Evolutionary conservation across 2,797 vertebrate species (phyloP).

Genomic region (Myiotriccus ornatus): DNA sequence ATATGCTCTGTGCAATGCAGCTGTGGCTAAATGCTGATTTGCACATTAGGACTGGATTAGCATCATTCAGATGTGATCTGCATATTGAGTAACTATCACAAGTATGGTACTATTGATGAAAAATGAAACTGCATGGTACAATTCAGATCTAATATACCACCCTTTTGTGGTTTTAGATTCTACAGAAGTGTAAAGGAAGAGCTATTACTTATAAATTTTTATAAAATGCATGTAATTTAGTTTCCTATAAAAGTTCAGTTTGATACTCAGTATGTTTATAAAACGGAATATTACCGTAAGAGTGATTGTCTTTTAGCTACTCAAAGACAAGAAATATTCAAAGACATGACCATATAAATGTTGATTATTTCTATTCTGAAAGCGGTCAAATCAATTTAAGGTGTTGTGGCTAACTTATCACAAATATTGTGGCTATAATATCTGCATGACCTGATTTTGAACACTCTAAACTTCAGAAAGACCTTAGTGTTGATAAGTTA

Average conservation of each 20-base stretch:
- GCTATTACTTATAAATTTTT: neutral
- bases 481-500: neutral
- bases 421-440: neutral
- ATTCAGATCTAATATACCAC: neutral
- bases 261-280: neutral
- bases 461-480: neutral
- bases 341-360: neutral
- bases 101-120: neutral
- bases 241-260: neutral
- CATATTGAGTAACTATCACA: neutral
- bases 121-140: neutral
- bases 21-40: constrained; percentile 46
- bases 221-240: neutral
- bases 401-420: neutral
- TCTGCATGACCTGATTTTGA: neutral
- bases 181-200: neutral
- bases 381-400: constrained; percentile 3
- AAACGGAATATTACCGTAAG: neutral
- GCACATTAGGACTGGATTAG: constrained; percentile 34
- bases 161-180: neutral
- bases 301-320: neutral
- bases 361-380: constrained; percentile 1
- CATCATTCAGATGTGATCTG: neutral
- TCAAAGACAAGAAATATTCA: neutral
- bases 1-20: neutral